Percentiles rank a stretch among this genome's conserved stretches.
Evolutionary conservation across 2,888 invertebrate genomes (phyloP).

Genomic region (Blera fallax): DNA sequence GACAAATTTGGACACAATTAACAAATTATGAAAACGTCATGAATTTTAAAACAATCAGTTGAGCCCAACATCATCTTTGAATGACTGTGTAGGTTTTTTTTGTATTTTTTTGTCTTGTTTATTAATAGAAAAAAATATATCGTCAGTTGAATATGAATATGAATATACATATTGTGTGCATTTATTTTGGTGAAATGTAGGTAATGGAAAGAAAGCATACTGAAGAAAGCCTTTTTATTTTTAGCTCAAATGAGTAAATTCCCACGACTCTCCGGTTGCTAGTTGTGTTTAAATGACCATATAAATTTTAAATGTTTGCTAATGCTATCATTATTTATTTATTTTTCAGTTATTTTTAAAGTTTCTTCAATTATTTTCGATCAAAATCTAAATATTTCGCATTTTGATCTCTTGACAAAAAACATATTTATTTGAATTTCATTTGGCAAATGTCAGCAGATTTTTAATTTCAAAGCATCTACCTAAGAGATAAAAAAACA

Average conservation of each 20-base stretch:
- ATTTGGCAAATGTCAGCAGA: too few relatives aligned
- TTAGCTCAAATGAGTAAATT: conserved; percentile 9
- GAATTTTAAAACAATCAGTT: neutral
- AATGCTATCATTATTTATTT: neutral
- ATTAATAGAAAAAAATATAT: conserved; percentile 6
- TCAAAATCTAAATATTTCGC: too few relatives aligned
- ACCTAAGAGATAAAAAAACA: too few relatives aligned
- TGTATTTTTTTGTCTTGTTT: neutral
- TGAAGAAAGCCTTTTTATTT: neutral
- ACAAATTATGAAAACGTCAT: conserved; percentile 10
- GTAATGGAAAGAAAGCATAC: neutral
- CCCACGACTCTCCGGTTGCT: conserved; percentile 33
- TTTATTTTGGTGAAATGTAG: neutral
- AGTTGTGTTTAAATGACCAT: neutral
- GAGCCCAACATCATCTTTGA: neutral
- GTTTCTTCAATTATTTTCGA: neutral
- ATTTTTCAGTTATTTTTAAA: neutral
- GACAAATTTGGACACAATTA: conserved; percentile 27
- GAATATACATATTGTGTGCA: neutral
- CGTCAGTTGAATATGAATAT: neutral
- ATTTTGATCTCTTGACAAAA: too few relatives aligned
- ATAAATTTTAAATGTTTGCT: neutral
- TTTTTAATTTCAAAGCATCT: too few relatives aligned
- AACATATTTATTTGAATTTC: too few relatives aligned
- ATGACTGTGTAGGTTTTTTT: conserved; percentile 19